Evolutionary conservation across 2,797 vertebrate genomes (phyloP).

Genomic region (Cuculus canorus): DNA sequence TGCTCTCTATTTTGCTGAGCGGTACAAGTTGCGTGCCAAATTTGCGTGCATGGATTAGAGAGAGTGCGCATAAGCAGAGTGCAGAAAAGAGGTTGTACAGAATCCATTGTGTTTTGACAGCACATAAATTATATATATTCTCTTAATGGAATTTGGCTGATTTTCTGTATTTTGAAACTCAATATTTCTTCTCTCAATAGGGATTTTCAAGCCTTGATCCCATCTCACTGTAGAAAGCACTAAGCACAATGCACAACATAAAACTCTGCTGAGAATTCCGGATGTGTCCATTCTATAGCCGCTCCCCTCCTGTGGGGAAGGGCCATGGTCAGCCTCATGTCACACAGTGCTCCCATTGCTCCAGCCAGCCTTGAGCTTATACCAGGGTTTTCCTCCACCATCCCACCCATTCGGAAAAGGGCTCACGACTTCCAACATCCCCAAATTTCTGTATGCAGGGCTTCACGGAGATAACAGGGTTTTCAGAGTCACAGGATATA

Average conservation of each 20-base stretch:
- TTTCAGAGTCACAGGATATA: fast-evolving
- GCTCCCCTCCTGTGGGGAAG: fast-evolving
- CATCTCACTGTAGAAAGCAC: background rate
- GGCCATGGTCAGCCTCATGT: fast-evolving
- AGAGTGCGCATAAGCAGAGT: background rate
- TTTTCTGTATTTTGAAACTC: background rate
- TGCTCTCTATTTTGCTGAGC: constrained; percentile 57
- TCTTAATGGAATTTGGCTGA: background rate
- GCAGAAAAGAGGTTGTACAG: background rate
- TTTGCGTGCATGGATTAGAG: background rate
- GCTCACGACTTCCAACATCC: background rate
- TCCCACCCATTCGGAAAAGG: background rate
- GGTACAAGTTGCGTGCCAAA: background rate
- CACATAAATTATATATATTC: background rate
- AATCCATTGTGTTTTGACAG: constrained; percentile 24
- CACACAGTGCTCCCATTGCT: background rate
- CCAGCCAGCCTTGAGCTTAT: fast-evolving
- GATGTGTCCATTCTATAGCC: background rate
- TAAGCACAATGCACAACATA: background rate
- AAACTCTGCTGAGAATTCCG: background rate
- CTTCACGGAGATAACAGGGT: background rate
- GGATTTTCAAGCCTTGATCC: background rate
- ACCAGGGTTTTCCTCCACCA: fast-evolving
- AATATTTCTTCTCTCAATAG: background rate
- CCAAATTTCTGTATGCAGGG: background rate